A percentile compares a stretch with the other conserved stretches of the same genome.
Conservation (phyloP, 2,888 invertebrate species). For the Drosophila greeni region DNA sequence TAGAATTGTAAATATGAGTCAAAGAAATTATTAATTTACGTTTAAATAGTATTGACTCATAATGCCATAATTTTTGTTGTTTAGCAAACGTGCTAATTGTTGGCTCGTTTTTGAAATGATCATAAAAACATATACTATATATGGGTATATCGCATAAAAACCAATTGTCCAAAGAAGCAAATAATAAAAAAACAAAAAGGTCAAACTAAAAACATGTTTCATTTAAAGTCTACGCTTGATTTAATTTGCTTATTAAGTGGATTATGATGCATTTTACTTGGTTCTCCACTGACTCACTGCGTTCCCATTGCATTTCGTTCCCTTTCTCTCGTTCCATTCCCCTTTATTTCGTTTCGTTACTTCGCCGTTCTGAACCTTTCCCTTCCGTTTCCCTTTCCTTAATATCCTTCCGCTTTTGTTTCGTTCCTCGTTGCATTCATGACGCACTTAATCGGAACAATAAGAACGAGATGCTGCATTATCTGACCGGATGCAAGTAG, state of each 20-base stretch:
- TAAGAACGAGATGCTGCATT: not conserved
- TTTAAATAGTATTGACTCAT: not conserved
- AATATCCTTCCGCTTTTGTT: not conserved
- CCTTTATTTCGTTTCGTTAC: not conserved
- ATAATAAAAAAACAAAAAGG: not conserved
- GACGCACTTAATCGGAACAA: constrained; percentile 10
- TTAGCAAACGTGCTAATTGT: constrained; percentile 5
- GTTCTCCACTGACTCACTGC: not conserved
- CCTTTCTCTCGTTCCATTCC: not conserved
- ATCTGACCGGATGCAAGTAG: constrained; percentile 9
- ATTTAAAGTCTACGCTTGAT: not conserved
- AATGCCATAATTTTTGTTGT: not conserved
- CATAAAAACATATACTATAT: not conserved
- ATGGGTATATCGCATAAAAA: not conserved
- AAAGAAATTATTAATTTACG: no score
- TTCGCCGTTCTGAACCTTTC: no score
- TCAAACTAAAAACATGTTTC: not conserved
- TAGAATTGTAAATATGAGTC: not conserved
- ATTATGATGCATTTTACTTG: not conserved
- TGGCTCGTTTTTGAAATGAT: not conserved
- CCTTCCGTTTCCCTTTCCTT: not conserved
- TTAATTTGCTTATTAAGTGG: not conserved
- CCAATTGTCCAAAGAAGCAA: not conserved
- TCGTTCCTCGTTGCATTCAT: not conserved
- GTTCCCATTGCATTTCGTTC: not conserved